Conservation (phyloP, 2,888 invertebrate genomes). For the Dicyrtoma fusca region DNA sequence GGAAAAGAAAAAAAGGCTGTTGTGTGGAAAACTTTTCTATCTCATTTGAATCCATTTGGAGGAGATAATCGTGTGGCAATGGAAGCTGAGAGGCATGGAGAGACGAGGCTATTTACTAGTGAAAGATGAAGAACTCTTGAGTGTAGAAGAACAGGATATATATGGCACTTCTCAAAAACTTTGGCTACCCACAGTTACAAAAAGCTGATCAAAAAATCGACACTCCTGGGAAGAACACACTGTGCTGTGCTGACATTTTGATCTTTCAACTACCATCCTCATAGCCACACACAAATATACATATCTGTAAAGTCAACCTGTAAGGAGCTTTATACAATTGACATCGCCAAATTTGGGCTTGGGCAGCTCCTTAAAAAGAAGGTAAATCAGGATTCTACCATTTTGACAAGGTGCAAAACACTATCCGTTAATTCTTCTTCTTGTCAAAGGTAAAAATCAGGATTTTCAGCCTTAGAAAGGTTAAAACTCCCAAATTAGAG, state of each 20-base stretch:
- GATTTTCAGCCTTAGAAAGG: no score
- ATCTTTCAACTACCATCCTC: neutral
- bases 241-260: constrained; percentile 8
- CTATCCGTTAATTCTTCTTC: no score
- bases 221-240: constrained; percentile 29
- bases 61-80: constrained; percentile 1
- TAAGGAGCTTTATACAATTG: neutral
- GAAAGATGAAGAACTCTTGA: no score
- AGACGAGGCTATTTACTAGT: neutral
- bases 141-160: neutral
- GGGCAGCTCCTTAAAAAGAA: no score
- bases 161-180: neutral
- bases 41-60: constrained; percentile 26
- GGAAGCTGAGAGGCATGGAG: neutral
- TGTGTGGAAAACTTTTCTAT: constrained; percentile 10
- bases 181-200: neutral
- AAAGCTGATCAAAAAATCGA: constrained; percentile 32
- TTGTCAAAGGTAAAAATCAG: no score
- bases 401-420: no score
- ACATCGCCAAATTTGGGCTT: no score
- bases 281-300: constrained; percentile 26
- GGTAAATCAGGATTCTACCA: no score
- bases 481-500: no score
- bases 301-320: neutral
- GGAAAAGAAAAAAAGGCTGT: neutral